Base-by-base conservation (phyloP, 2,113 vertebrate species). In the Thunnus maccoyii region DNA sequence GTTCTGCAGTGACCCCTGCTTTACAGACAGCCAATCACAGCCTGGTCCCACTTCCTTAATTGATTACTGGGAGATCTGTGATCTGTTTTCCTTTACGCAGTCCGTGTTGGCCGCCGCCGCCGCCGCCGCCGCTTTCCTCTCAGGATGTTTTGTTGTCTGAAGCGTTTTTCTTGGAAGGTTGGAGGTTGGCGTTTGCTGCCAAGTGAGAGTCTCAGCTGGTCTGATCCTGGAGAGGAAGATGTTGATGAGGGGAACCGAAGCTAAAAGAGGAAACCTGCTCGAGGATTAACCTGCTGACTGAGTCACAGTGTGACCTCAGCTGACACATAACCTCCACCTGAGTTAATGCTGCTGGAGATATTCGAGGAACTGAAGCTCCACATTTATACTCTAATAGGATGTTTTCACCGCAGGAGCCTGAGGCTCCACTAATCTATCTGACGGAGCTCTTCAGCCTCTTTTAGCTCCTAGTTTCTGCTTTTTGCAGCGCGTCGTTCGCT, bases 211-310 rank as follows among this genome's bases (percentile, higher is more conserved):
- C 32, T 48, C 61, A 47, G 18, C 22, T 58, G 30, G 17, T 52
- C 70, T 52, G 52, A 69, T 22, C 22, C 22, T 22, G 22, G 22
- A 22, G 22, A 22, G 22, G 22, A 22, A 22, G 22, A 22, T 22
- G 22, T 22, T 22, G 22, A 22, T 22, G 22, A 22, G 22, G 22
- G 22, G 22, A 22, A 22, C 22, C 22, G 22, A 22, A 22, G 58
- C 61, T 72, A 65, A 27, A 57, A 36, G 13, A 16, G 17, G 56
- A 15, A 48, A 47, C 20, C 74, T 10, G 68, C 13, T 55, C 48
- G 3, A 50, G 30, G 69, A 84, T 81, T 81, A 81, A 81, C 36
- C 48, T 56, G 30, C 27, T 65, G 51, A 64, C n/a, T 64, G 27
- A 30, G 27, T 30, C 27, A 30, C 22, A 22, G 22, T 22, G 22